Conservation (phyloP, 1,140 invertebrate species). For the Macrocentrus cingulum region DNA sequence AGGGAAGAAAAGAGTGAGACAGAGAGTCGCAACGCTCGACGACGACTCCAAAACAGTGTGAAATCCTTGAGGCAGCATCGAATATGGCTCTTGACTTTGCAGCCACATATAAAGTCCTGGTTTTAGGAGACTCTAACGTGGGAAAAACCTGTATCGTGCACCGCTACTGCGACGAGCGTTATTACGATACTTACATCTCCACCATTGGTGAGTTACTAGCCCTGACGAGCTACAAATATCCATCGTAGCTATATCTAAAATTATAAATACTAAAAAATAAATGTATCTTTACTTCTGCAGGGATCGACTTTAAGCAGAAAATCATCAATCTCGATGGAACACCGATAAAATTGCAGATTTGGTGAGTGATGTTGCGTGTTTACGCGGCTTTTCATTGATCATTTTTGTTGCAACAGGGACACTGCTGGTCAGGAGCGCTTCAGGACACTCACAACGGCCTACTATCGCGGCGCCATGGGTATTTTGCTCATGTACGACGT, state of each 20-base stretch:
- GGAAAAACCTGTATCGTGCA: conserved; percentile 91
- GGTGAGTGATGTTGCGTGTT: conserved; percentile 71
- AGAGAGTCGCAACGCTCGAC: conserved; percentile 36
- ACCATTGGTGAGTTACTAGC: conserved; percentile 77
- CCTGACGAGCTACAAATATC: too few relatives aligned
- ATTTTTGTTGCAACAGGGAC: conserved; percentile 52
- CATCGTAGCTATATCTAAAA: too few relatives aligned
- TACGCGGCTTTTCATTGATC: too few relatives aligned
- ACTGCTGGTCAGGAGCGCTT: conserved; percentile 74
- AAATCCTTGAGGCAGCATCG: conserved; percentile 29
- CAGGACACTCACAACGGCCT: conserved; percentile 82
- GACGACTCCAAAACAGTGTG: conserved; percentile 45
- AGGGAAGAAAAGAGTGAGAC: conserved; percentile 11
- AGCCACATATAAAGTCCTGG: conserved; percentile 82
- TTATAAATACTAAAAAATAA: too few relatives aligned
- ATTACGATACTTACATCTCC: conserved; percentile 89
- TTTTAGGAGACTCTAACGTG: conserved; percentile 88
- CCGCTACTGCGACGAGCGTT: conserved; percentile 86
- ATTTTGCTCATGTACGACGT: conserved; percentile 87
- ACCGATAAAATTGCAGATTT: conserved; percentile 86
- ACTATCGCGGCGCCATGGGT: conserved; percentile 84
- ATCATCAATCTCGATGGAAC: conserved; percentile 83
- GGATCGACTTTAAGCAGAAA: conserved; percentile 90
- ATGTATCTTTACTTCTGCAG: too few relatives aligned
- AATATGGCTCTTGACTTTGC: conserved; percentile 80